These are phyloP conservation scores for Mesorhabditis spiculigera DNA, from an alignment of 2,888 invertebrate genomes.

Conservation along the genomic window DNA sequence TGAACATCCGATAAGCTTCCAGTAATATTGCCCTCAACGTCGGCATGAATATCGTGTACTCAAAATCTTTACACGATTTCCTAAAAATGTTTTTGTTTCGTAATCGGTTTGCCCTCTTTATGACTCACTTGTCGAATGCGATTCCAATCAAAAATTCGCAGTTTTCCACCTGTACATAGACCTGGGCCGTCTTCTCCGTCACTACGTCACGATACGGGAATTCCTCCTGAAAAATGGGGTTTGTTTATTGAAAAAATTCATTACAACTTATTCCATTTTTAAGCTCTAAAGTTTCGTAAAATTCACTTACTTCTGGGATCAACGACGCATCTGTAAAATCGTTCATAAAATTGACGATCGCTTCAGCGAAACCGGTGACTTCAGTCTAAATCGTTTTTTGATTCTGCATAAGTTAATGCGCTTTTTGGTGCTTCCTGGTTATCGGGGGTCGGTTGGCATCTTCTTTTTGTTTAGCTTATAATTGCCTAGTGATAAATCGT, in stretches of 20 bases:
- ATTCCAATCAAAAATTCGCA: conserved; percentile 50
- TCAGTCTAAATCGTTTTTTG: conserved; percentile 67
- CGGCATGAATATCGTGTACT: conserved; percentile 38
- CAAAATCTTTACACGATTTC: conserved; percentile 26
- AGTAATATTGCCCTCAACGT: conserved; percentile 32
- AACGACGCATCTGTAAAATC: conserved; percentile 28
- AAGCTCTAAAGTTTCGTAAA: too few species aligned
- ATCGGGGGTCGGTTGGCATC: too few species aligned
- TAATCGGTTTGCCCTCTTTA: background rate
- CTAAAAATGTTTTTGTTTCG: conserved; percentile 12
- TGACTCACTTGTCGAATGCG: conserved; percentile 42
- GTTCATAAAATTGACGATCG: conserved; percentile 86
- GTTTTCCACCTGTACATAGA: conserved; percentile 30
- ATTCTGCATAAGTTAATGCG: background rate
- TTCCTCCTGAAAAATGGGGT: conserved; percentile 14
- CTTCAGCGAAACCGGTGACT: conserved; percentile 89
- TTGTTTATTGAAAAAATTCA: background rate
- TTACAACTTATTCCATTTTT: too few species aligned
- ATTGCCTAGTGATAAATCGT: too few species aligned
- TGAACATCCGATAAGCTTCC: conserved; percentile 41
- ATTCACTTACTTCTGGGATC: too few species aligned
- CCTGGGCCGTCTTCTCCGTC: conserved; percentile 31
- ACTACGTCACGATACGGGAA: conserved; percentile 30
- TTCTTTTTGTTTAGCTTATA: too few species aligned
- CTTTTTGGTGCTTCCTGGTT: too few species aligned